Percentiles rank a stretch among this genome's conserved stretches.
These are phyloP conservation scores for Prolemur simus DNA, from an alignment of 2,113 vertebrate genomes.

Conservation along the genomic window DNA sequence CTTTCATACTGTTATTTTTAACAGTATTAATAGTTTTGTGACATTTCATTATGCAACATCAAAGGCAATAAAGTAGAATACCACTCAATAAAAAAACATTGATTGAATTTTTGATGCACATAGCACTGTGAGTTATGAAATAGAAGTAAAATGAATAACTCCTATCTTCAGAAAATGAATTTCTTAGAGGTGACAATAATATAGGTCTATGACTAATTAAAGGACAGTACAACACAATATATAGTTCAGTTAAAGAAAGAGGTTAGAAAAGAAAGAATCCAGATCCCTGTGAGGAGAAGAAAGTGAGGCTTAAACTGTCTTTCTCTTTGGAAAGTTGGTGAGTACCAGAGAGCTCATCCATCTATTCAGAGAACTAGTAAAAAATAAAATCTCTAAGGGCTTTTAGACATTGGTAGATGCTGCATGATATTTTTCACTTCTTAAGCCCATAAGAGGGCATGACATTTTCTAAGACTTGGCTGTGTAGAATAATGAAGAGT, in stretches of 20 bases:
- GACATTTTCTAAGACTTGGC: not conserved
- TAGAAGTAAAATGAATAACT: constrained; percentile 2
- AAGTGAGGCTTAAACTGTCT: not conserved
- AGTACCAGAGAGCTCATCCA: not conserved
- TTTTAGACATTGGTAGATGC: not conserved
- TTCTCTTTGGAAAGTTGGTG: not conserved
- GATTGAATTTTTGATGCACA: not conserved
- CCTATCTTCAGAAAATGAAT: constrained; percentile 17
- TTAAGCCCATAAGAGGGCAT: not conserved
- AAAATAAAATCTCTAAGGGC: not conserved
- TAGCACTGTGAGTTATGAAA: not conserved
- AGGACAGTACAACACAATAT: not conserved
- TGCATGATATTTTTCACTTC: not conserved
- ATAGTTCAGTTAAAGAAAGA: not conserved
- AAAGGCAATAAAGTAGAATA: not conserved
- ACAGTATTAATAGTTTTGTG: not conserved
- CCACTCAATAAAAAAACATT: not conserved
- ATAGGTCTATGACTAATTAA: not conserved
- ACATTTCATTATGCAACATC: not conserved
- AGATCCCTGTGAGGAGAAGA: not conserved
- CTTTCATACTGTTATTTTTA: not conserved
- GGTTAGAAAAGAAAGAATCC: not conserved
- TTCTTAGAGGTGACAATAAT: not conserved
- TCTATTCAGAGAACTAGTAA: not conserved
- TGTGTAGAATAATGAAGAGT: not conserved